Percentiles rank a stretch among this genome's conserved stretches.
These are phyloP conservation scores for Caenorhabditis afra DNA, from an alignment of 2,888 invertebrate species.

Conservation along the genomic window DNA sequence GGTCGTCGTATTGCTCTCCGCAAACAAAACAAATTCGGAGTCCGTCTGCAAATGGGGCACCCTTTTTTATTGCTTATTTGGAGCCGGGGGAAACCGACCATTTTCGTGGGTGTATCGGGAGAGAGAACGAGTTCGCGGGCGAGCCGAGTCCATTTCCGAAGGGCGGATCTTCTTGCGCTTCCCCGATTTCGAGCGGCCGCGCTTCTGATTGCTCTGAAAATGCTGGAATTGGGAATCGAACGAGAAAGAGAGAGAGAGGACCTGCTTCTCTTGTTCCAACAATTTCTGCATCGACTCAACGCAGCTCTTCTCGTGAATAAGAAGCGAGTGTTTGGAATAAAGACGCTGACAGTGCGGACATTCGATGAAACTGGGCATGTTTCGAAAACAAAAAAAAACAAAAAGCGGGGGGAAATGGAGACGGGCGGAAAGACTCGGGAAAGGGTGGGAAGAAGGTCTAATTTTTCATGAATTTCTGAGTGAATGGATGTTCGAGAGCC, in stretches of 20 bases:
- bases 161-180: constrained; percentile 34
- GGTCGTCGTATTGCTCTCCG: constrained; percentile 52
- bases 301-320: constrained; percentile 52
- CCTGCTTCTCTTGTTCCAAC: constrained; percentile 43
- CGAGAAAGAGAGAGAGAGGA: background rate
- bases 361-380: constrained; percentile 55
- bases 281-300: constrained; percentile 35
- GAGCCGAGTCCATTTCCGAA: constrained; percentile 7
- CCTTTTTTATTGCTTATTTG: background rate
- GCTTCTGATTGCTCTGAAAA: constrained; percentile 30
- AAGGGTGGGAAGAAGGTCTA: constrained; percentile 17
- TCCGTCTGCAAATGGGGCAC: constrained; percentile 38
- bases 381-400: too few species aligned
- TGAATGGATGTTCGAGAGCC: constrained; percentile 30
- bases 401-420: background rate
- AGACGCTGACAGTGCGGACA: constrained; percentile 49
- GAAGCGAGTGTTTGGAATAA: constrained; percentile 52
- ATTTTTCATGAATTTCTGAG: constrained; percentile 57
- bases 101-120: constrained; percentile 42
- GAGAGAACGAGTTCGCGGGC: constrained; percentile 44
- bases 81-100: constrained; percentile 4
- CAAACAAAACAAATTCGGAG: constrained; percentile 61
- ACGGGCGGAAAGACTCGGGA: background rate
- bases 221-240: background rate
- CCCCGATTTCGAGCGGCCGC: constrained; percentile 38